phyloP scores from a whole-genome alignment of 1,140 invertebrate genomes.

The Pentalonia nigronervosa region DNA sequence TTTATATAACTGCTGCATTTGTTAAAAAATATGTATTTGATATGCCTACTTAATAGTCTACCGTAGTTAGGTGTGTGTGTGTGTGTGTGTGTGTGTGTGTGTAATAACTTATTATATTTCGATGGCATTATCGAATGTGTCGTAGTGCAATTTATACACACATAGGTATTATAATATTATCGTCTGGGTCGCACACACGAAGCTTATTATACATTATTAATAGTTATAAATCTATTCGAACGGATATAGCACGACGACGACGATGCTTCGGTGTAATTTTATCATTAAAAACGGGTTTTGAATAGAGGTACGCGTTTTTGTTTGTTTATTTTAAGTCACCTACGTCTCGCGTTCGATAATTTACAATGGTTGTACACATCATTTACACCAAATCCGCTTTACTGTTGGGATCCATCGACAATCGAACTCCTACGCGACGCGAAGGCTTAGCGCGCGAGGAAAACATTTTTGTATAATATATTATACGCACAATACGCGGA shows the following conservation, averaged over 20 bases:
- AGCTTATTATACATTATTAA: neutral
- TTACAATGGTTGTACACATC: neutral
- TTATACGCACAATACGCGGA: too few relatives aligned
- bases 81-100: too few relatives aligned
- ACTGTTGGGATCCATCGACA: neutral
- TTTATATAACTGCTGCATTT: neutral
- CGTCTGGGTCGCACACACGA: neutral
- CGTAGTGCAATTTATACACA: neutral
- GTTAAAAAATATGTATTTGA: neutral
- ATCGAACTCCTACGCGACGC: neutral
- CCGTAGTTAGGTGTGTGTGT: too few relatives aligned
- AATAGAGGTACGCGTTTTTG: neutral
- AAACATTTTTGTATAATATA: neutral
- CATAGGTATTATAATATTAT: neutral
- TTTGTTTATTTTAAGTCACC: neutral
- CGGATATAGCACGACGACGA: neutral
- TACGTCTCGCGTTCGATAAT: neutral
- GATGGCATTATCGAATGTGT: neutral
- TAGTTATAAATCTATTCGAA: conserved; percentile 1
- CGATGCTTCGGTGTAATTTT: neutral
- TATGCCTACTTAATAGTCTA: neutral
- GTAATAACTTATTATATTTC: neutral
- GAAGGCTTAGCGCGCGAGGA: neutral
- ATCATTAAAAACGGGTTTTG: neutral
- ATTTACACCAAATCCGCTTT: conserved; percentile 7